Percentiles rank a stretch among this genome's conserved stretches.
Conservation (phyloP, 2,113 vertebrate genomes). For the Xiphophorus maculatus region DNA sequence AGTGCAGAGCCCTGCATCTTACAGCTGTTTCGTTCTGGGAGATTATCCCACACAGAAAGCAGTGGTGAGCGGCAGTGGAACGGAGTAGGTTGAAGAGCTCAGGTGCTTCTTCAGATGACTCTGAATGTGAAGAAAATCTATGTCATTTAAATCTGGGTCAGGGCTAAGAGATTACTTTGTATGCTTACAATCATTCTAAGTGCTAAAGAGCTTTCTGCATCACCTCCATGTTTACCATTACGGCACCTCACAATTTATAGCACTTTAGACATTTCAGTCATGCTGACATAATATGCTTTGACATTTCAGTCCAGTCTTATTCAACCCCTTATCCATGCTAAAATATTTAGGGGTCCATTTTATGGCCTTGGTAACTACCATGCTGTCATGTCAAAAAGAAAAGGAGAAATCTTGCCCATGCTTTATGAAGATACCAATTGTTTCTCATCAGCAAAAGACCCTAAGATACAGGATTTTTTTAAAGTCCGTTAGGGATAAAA, state of each 20-base stretch:
- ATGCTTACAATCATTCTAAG: neutral
- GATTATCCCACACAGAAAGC: slow-evolving; percentile 41
- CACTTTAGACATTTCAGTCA: neutral
- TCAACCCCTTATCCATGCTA: neutral
- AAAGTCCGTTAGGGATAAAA: no score
- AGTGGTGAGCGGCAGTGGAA: neutral
- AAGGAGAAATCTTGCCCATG: neutral
- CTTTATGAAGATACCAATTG: neutral
- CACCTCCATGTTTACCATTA: slow-evolving; percentile 5
- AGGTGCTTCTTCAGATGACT: slow-evolving; percentile 28
- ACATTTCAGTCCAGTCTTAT: neutral
- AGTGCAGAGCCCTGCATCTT: slow-evolving; percentile 11
- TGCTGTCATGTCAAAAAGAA: neutral
- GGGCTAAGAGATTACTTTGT: neutral
- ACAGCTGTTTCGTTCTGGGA: slow-evolving; percentile 22
- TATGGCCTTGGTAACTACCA: neutral
- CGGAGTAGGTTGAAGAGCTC: slow-evolving; percentile 15
- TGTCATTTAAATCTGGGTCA: slow-evolving; percentile 27
- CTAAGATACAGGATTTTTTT: no score
- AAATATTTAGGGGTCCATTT: neutral
- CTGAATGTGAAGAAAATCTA: slow-evolving; percentile 16
- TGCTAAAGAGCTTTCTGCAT: neutral
- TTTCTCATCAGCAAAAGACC: no score
- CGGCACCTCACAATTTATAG: neutral
- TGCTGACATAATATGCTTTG: neutral